phyloP scores from a whole-genome alignment of 2,888 invertebrate genomes.

The Mythimna impura region DNA sequence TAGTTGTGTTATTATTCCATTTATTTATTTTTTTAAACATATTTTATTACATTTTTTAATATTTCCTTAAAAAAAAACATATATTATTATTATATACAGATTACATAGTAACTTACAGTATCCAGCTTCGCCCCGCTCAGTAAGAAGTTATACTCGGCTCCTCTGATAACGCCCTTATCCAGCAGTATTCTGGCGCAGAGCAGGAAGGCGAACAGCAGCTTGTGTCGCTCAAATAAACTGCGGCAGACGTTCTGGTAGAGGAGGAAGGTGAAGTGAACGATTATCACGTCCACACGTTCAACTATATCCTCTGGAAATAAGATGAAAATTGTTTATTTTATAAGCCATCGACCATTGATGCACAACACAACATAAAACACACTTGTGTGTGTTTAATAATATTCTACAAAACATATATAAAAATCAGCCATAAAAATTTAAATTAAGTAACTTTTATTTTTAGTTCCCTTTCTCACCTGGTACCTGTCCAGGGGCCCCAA shows the following conservation, averaged over 20 bases:
- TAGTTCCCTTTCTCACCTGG: too few species aligned
- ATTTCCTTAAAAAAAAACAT: too few species aligned
- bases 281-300: constrained; percentile 94
- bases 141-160: constrained; percentile 93
- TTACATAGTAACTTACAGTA: neutral
- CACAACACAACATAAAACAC: too few species aligned
- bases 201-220: constrained; percentile 95
- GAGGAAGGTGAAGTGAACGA: constrained; percentile 95
- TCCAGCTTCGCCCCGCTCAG: constrained; percentile 93
- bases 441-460: too few species aligned
- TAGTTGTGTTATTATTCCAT: too few species aligned
- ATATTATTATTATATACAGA: too few species aligned
- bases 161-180: constrained; percentile 90
- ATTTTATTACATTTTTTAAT: too few species aligned
- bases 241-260: constrained; percentile 97
- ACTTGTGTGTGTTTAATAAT: too few species aligned
- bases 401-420: too few species aligned
- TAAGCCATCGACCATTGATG: neutral
- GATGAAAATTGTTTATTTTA: neutral
- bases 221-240: constrained; percentile 97
- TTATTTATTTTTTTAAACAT: too few species aligned
- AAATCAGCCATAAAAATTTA: too few species aligned
- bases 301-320: constrained; percentile 91
- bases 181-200: constrained; percentile 93
- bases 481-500: too few species aligned